Percentiles rank a stretch among this genome's conserved stretches.
phyloP scores from a whole-genome alignment of 2,888 invertebrate species.

The Hemicrepidius hirtus region DNA sequence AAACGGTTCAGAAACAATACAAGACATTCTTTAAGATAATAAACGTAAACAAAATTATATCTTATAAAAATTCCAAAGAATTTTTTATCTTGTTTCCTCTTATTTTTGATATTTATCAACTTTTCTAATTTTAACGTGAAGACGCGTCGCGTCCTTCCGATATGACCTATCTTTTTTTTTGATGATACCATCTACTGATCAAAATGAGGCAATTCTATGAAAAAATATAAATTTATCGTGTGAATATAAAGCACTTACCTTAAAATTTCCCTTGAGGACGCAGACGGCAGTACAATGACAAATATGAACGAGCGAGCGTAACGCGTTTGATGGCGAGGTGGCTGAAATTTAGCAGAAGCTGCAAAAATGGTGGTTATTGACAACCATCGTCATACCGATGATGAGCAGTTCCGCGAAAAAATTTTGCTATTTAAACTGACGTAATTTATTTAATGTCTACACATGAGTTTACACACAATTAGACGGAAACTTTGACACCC shows the following conservation, averaged over 20 bases:
- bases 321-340: conserved; percentile 10
- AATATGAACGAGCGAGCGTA: conserved; percentile 36
- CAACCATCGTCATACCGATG: neutral
- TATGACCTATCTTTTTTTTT: too few relatives aligned
- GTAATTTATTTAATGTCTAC: neutral
- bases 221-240: conserved; percentile 38
- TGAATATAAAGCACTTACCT: conserved; percentile 41
- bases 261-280: conserved; percentile 41
- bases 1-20: neutral
- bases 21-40: too few relatives aligned
- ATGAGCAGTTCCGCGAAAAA: neutral
- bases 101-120: too few relatives aligned
- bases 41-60: too few relatives aligned
- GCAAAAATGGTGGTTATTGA: neutral
- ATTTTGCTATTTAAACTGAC: neutral
- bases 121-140: too few relatives aligned
- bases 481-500: conserved; percentile 2
- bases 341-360: conserved; percentile 1
- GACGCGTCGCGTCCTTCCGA: too few relatives aligned
- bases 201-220: conserved; percentile 17
- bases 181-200: neutral
- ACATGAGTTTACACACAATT: conserved; percentile 7
- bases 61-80: too few relatives aligned
- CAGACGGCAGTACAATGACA: conserved; percentile 39
- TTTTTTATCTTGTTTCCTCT: too few relatives aligned